Evolutionary conservation across 2,797 vertebrate genomes (phyloP), one percentile per base, ranked within the genome.

Genomic region (Anabas testudineus): DNA sequence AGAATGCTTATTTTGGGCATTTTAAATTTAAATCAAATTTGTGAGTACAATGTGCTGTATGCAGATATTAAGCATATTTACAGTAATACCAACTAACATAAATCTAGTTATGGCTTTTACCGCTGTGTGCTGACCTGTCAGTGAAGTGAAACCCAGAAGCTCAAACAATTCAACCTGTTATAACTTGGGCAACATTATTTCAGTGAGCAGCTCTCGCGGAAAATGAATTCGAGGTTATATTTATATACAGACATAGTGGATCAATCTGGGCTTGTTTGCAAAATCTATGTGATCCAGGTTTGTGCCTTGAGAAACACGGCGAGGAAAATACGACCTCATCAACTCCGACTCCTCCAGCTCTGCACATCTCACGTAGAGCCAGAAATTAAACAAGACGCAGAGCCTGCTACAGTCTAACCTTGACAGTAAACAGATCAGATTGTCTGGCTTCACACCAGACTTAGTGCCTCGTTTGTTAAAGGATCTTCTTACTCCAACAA

Each of bases 361-460:
- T 64, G 58, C 78, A 67, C 70, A 70, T 85, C 72, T 69, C 67
- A 28, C 8, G 13, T 14, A 46, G 58, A 81, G 69, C 52, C 87
- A 83, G 60, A 71, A 81, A 88, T 79, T 37, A 71, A 78, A 86
- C 14, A 19, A 71, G 82, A 88, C 70, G 10, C 72, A 78, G 79
- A 82, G 78, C 28, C 73, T 49, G 57, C 61, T 79, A 56, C 59
- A 73, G 74, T 67, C 74, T 46, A 53, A 71, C 65, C 71, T 78
- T 86, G 88, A 92, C 80, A 79, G 62, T 84, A 69, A 89, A 90
- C 90, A 91, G 90, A 90, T 81, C 84, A 59, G 76, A 71, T 59
- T 58, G 15, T 75, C 76, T 88, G 88, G 76, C 78, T 76, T 84
- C 72, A 77, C 70, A 85, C 75, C 82, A 85, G 80, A 74, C 45